These are phyloP conservation scores for Autographa pulchrina DNA, from an alignment of 2,888 invertebrate genomes.

Conservation along the genomic window DNA sequence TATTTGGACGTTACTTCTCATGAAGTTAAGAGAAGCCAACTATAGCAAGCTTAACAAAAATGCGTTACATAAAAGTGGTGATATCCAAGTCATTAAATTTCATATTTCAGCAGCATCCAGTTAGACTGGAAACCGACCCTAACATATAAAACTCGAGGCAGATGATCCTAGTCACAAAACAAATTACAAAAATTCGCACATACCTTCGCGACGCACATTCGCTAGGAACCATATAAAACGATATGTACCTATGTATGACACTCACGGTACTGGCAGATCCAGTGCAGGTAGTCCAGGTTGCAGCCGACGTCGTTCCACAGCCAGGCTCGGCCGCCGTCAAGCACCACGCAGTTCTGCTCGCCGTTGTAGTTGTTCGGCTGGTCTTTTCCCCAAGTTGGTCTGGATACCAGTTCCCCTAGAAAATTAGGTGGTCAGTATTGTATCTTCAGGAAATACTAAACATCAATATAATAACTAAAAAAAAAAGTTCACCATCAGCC, in stretches of 20 bases:
- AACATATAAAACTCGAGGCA: too few relatives aligned
- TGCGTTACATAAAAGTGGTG: too few relatives aligned
- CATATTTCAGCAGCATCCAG: too few relatives aligned
- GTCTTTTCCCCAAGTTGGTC: slow-evolving; percentile 97
- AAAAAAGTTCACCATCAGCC: too few relatives aligned
- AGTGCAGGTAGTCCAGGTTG: slow-evolving; percentile 97
- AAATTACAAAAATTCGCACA: slow-evolving; percentile 22
- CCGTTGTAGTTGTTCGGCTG: slow-evolving; percentile 99
- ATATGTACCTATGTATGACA: slow-evolving; percentile 88
- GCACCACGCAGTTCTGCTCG: slow-evolving; percentile 97
- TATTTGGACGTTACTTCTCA: too few relatives aligned
- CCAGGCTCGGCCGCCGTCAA: slow-evolving; percentile 97
- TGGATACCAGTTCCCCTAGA: slow-evolving; percentile 94
- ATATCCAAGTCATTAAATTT: too few relatives aligned
- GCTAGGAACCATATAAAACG: slow-evolving; percentile 76
- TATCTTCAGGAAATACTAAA: background rate
- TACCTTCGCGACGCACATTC: slow-evolving; percentile 55
- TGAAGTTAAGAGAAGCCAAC: too few relatives aligned
- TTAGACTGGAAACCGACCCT: too few relatives aligned
- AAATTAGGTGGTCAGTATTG: slow-evolving; percentile 29
- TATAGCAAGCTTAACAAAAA: too few relatives aligned
- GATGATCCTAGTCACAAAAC: too few relatives aligned
- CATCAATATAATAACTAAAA: too few relatives aligned
- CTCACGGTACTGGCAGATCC: slow-evolving; percentile 98
- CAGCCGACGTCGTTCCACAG: slow-evolving; percentile 98